Evolutionary conservation across 2,888 invertebrate genomes (phyloP).

Genomic region (Drosophila yooni): DNA sequence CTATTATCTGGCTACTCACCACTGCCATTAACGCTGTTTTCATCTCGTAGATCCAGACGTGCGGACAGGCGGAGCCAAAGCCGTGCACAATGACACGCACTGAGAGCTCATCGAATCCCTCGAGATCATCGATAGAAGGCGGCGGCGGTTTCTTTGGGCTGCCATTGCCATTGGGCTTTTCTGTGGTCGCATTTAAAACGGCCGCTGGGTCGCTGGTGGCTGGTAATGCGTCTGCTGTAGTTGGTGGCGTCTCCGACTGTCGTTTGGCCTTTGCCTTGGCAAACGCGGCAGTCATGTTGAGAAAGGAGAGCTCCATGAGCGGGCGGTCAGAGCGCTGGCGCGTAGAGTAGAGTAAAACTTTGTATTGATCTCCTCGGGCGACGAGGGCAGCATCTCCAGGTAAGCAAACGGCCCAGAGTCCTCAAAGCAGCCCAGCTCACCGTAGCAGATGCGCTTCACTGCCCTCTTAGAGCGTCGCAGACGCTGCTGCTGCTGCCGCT

Average conservation of each 20-base stretch:
- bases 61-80: conserved; percentile 95
- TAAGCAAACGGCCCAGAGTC: conserved; percentile 96
- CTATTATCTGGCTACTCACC: conserved; percentile 86
- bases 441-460: conserved; percentile 93
- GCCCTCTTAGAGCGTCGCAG: conserved; percentile 89
- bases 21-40: conserved; percentile 95
- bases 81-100: conserved; percentile 96
- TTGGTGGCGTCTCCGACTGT: conserved; percentile 40
- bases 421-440: conserved; percentile 95
- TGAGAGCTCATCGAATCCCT: conserved; percentile 85
- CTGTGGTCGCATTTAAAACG: conserved; percentile 31
- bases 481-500: conserved; percentile 51
- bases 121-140: conserved; percentile 83
- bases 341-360: conserved; percentile 91
- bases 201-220: conserved; percentile 66
- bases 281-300: conserved; percentile 90
- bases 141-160: conserved; percentile 47
- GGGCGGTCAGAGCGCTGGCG: conserved; percentile 89
- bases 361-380: conserved; percentile 94
- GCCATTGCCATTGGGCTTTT: conserved; percentile 24
- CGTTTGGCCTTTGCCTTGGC: conserved; percentile 57
- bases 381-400: conserved; percentile 93
- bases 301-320: conserved; percentile 89
- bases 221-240: conserved; percentile 27
- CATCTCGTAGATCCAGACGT: conserved; percentile 98